Percentiles rank a stretch among this genome's conserved stretches.
phyloP scores from a whole-genome alignment of 1,140 invertebrate species.

The Aphis gossypii region DNA sequence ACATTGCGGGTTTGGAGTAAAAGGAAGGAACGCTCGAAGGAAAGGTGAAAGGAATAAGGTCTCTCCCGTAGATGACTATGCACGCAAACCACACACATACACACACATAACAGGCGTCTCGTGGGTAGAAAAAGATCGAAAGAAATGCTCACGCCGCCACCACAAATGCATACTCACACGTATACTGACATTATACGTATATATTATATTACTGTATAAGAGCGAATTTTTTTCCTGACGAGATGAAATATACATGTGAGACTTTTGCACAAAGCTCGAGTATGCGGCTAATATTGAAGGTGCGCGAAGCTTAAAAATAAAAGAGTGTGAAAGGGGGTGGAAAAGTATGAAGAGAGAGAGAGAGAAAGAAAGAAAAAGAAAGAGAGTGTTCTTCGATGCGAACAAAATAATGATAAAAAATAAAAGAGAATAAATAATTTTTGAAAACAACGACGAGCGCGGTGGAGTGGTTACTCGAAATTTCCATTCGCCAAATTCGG shows the following conservation, averaged over 20 bases:
- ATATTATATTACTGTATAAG: not conserved
- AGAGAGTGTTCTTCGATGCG: not conserved
- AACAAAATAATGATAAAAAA: constrained; percentile 10
- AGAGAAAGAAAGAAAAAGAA: not conserved
- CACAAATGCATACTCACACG: not conserved
- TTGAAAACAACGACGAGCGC: not conserved
- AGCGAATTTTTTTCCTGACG: constrained; percentile 23
- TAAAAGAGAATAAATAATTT: constrained; percentile 15
- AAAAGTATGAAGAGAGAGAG: not conserved
- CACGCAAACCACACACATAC: not conserved
- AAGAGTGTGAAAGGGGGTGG: not conserved
- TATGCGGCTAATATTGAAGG: constrained; percentile 37
- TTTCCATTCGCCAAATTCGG: constrained; percentile 16
- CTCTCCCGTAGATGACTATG: not conserved
- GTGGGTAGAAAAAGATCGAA: not conserved
- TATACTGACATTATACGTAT: not conserved
- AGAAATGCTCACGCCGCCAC: not conserved
- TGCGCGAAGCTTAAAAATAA: not conserved
- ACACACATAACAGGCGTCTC: not conserved
- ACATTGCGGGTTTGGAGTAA: not conserved
- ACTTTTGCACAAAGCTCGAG: constrained; percentile 17
- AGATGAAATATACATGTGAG: constrained; percentile 45
- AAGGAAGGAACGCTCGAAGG: not conserved
- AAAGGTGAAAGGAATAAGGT: constrained; percentile 37
- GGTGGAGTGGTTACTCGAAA: not conserved